phyloP scores from a whole-genome alignment of 2,797 vertebrate species.

The Pangasius macronema region DNA sequence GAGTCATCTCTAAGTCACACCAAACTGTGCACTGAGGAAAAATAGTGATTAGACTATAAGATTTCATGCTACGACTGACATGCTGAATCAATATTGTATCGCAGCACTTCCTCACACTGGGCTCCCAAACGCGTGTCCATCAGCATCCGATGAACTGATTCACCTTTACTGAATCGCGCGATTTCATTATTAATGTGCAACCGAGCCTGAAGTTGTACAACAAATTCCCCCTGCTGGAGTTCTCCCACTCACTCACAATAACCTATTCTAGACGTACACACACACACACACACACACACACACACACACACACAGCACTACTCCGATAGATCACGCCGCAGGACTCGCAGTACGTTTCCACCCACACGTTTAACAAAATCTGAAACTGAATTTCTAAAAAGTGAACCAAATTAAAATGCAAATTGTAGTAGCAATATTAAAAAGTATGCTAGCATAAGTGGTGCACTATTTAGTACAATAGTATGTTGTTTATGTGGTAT shows the following conservation, averaged over 20 bases:
- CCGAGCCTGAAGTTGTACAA: constrained; percentile 55
- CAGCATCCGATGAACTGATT: constrained; percentile 6
- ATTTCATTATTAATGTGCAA: constrained; percentile 61
- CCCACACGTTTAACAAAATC: not conserved
- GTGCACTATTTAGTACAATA: not conserved
- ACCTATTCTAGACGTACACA: no score
- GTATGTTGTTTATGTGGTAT: not conserved
- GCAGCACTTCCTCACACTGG: not conserved
- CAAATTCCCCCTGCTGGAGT: not conserved
- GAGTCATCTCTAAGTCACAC: not conserved
- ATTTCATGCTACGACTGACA: not conserved
- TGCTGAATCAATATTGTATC: not conserved
- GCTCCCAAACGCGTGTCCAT: not conserved
- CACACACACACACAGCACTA: not conserved
- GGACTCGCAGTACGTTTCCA: not conserved
- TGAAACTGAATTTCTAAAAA: not conserved
- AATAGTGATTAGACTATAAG: not conserved
- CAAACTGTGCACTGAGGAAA: not conserved
- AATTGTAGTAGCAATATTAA: not conserved
- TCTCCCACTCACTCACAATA: no score
- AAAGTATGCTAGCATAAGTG: not conserved
- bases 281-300: no score
- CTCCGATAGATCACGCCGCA: not conserved
- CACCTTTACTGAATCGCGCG: constrained; percentile 28
- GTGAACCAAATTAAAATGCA: not conserved